These are phyloP conservation scores for Ellobius talpinus DNA, from an alignment of 2,113 vertebrate species.

Conservation along the genomic window DNA sequence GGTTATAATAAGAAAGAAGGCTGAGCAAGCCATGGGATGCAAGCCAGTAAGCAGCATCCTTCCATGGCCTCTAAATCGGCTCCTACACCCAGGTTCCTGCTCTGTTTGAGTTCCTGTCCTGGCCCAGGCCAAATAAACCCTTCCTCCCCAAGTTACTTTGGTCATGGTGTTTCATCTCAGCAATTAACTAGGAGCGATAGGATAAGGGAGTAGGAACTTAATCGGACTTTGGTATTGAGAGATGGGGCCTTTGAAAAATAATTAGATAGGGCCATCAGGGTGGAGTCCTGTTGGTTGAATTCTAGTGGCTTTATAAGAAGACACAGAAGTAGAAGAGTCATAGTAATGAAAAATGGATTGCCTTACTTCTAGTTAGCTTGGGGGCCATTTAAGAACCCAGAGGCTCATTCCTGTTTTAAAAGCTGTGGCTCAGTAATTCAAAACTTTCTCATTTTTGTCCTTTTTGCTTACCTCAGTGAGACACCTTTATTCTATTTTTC, in stretches of 20 bases:
- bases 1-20: not conserved
- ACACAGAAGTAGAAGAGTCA: not conserved
- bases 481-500: conserved; percentile 50
- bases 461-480: not conserved
- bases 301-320: not conserved
- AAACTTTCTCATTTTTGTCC: not conserved
- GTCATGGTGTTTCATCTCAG: not conserved
- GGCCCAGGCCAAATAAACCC: too few relatives aligned
- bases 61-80: not conserved
- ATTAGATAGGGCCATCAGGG: not conserved
- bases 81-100: not conserved
- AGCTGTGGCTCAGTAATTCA: not conserved
- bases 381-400: conserved; percentile 48
- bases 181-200: not conserved
- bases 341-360: not conserved
- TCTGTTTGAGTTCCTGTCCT: not conserved
- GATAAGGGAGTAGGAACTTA: not conserved
- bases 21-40: not conserved
- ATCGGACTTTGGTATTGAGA: not conserved
- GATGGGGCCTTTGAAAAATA: not conserved
- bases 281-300: not conserved
- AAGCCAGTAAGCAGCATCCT: not conserved
- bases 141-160: not conserved
- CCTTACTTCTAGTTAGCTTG: not conserved
- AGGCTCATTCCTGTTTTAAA: conserved; percentile 42